A percentile compares a stretch with the other conserved stretches of the same genome.
These are phyloP conservation scores for Sipha flava DNA, from an alignment of 1,140 invertebrate genomes.

Conservation along the genomic window DNA sequence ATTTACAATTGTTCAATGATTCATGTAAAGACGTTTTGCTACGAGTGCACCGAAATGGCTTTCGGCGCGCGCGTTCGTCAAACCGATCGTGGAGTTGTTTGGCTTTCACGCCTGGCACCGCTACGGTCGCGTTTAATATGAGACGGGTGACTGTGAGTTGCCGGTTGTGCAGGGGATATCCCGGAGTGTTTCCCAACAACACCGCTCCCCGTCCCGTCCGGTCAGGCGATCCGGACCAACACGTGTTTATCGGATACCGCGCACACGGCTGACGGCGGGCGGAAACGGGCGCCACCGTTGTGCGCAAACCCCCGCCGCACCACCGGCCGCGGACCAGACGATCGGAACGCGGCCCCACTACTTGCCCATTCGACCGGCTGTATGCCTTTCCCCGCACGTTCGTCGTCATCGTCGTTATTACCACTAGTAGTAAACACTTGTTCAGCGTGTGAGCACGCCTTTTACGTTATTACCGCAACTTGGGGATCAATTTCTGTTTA, in stretches of 20 bases:
- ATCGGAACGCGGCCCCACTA: neutral
- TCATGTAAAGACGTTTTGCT: too few relatives aligned
- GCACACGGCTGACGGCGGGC: neutral
- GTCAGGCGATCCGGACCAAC: constrained; percentile 16
- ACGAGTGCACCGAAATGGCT: too few relatives aligned
- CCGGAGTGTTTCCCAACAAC: constrained; percentile 29
- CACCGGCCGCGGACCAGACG: neutral
- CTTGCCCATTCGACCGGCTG: neutral
- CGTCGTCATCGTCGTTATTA: neutral
- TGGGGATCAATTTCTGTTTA: neutral
- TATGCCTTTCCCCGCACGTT: neutral
- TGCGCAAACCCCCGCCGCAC: neutral
- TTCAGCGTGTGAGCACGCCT: neutral
- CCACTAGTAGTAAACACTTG: constrained; percentile 27
- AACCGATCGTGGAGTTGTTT: too few relatives aligned
- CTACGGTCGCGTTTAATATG: neutral
- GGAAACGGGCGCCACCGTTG: constrained; percentile 30
- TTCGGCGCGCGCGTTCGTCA: too few relatives aligned
- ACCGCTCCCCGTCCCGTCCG: neutral
- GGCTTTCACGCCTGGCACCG: neutral
- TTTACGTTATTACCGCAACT: neutral
- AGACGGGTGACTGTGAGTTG: neutral
- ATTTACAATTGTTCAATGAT: too few relatives aligned
- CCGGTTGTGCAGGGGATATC: constrained; percentile 13
- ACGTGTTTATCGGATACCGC: constrained; percentile 30